phyloP scores from a whole-genome alignment of 2,888 invertebrate species.

The Unio pictorum region DNA sequence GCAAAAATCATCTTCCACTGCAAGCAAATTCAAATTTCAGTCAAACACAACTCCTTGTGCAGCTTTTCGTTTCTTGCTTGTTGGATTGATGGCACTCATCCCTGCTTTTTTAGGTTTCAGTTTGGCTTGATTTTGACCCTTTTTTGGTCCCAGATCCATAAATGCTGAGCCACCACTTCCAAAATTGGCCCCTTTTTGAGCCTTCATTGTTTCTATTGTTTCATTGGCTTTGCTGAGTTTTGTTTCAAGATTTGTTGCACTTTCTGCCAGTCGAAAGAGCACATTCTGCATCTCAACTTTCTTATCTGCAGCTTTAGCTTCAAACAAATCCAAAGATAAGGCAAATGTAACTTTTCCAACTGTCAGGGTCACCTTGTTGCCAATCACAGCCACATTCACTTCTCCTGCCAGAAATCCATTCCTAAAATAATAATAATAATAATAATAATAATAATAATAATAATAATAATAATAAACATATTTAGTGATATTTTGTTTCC shows the following conservation, averaged over 20 bases:
- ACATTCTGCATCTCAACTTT: constrained; percentile 58
- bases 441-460: not conserved
- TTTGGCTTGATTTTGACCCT: constrained; percentile 45
- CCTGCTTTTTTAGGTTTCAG: constrained; percentile 58
- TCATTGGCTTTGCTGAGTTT: constrained; percentile 56
- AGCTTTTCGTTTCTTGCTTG: constrained; percentile 64
- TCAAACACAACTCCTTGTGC: constrained; percentile 67
- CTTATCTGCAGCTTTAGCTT: constrained; percentile 63
- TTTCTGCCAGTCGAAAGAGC: constrained; percentile 58
- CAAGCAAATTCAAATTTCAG: constrained; percentile 10
- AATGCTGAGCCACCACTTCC: constrained; percentile 32
- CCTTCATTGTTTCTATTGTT: constrained; percentile 51
- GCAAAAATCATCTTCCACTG: too few relatives aligned
- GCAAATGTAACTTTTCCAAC: constrained; percentile 54
- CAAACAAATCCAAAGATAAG: constrained; percentile 58
- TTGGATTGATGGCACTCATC: constrained; percentile 68
- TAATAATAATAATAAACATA: not conserved
- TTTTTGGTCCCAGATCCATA: constrained; percentile 54
- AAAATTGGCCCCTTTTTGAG: constrained; percentile 37
- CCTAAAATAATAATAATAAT: constrained; percentile 40
- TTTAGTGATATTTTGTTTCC: not conserved
- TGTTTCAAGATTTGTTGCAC: constrained; percentile 41
- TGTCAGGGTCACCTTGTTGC: constrained; percentile 54
- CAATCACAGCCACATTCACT: constrained; percentile 49
- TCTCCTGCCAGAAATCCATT: constrained; percentile 56